These are phyloP conservation scores for Oscheius sp. DNA, from an alignment of 2,888 invertebrate genomes.

Conservation along the genomic window DNA sequence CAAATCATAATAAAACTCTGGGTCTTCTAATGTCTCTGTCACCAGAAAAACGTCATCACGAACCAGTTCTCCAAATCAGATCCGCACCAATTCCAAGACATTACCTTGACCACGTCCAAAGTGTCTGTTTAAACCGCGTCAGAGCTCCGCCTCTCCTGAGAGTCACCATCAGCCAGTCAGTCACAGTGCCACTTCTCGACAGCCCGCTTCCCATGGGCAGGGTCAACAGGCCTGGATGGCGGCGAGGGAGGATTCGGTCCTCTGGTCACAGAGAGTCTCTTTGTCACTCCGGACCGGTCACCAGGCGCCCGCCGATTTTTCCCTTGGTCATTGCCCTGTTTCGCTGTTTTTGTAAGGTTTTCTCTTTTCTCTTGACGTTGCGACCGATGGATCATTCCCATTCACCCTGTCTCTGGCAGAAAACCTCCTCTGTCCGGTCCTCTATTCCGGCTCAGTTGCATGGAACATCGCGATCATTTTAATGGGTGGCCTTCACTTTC, in stretches of 20 bases:
- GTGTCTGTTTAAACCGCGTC: background rate
- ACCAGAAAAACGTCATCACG: background rate
- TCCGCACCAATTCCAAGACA: background rate
- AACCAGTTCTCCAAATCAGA: conserved; percentile 14
- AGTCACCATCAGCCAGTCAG: background rate
- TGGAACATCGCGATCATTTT: no score
- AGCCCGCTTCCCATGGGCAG: conserved; percentile 10
- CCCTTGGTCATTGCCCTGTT: no score
- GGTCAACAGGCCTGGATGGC: conserved; percentile 12
- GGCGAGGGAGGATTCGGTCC: no score
- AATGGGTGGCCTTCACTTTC: no score
- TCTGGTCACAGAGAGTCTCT: background rate
- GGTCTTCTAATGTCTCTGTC: background rate
- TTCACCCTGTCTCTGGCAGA: no score
- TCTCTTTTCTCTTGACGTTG: no score
- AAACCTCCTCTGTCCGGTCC: no score
- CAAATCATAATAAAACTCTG: no score
- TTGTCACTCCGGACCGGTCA: conserved; percentile 7
- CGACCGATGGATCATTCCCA: no score
- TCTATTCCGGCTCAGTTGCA: no score
- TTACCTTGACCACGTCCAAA: background rate
- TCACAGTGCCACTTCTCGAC: background rate
- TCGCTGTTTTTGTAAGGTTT: no score
- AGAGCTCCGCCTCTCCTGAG: background rate
- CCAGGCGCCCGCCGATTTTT: conserved; percentile 5